Evolutionary conservation across 2,113 vertebrate species (phyloP), one percentile per base, ranked within the genome.

Genomic region (Daphoenositta chrysoptera): DNA sequence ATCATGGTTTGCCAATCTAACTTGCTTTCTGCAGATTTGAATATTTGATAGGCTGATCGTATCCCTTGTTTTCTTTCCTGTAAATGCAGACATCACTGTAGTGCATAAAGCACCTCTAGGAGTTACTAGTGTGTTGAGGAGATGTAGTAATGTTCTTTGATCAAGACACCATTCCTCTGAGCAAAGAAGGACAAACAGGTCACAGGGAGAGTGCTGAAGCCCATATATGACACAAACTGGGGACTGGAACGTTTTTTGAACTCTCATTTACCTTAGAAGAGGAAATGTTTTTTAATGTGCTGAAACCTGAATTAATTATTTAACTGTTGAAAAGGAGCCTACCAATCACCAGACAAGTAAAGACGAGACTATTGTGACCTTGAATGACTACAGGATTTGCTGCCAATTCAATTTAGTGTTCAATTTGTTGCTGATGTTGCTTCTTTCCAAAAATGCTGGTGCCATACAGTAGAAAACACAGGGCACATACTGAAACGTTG

Each of bases 381-480:
- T 94, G 93, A 93, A 92, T 89, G 68, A 92, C 76, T 94, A 89
- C 71, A 92, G 71, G 76, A 92, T 95, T 94, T 93, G 91, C 89
- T 97, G 95, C 89, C 93, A 93, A 71, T 81, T 95, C 83, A 81
- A 53, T 70, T 94, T 88, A 92, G 79, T 3, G 3, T 92, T 94
- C 83, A 77, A 40, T 90, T 96, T 93, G 89, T 90, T 87, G 83
- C 86, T 89, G 83, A 92, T 92, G 76, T 92, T 87, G 24, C 72
- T 89, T 54, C 93, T 95, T 94, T 94, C 94, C 51, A 90, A 83
- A 92, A 92, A 54, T 66, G 53, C 3, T 50, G 72, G 71, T 94
- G 83, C 66, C 58, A 70, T 54, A 70, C 65, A 83, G 78, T 42
- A 89, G 83, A 84, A 93, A 96, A 85, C 73, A 90, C 44, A 80